Base-by-base conservation (phyloP, 2,797 vertebrate genomes). In the Onychomys leucogaster region DNA sequence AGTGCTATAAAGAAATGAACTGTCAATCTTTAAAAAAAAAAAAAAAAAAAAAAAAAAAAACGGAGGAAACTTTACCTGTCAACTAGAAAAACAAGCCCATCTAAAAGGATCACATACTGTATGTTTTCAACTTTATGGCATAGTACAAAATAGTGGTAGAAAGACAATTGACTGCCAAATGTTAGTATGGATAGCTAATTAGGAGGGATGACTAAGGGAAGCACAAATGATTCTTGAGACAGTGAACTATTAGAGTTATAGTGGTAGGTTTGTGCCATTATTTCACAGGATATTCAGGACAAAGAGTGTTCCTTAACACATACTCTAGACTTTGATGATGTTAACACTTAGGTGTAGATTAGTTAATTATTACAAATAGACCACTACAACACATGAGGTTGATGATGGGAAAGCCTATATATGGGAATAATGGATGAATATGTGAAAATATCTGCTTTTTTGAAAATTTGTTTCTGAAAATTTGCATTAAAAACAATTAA, bases 401-500 rank as follows among this genome's bases (percentile, higher is more conserved):
- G 7, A 6, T 27, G 13, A 6, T 46, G 0, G 1, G 49, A 21
- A 80, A 57, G 43, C 0, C 5, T n/a, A 11, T 78, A 37, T 11
- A 6, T 49, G 32, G 7, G 16, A n/a, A 9, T 27, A 67, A 61
- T 29, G 32, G 23, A 46, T 11, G 9, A 5, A 9, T 11, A 59
- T 13, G 14, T 77, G 9, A 27, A 92, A 82, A 11, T 4, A 21
- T 69, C 6, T 16, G 67, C 25, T 32, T 55, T 85, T 63, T 16
- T 93, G 14, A 46, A 49, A 91, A 23, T 67, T 84, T 90, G 83
- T 25, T 52, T 49, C 17, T 69, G 32, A 55, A 93, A 84, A 10
- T n/a, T 6, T 52, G 13, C 34, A 80, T 84, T 41, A 43, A 59
- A 46, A 41, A 93, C 23, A 59, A 61, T 32, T 13, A 3, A 84